A percentile compares a stretch with the other conserved stretches of the same genome.
Evolutionary conservation across 1,140 invertebrate species (phyloP).

Genomic region (Aphelinus atriplicis): DNA sequence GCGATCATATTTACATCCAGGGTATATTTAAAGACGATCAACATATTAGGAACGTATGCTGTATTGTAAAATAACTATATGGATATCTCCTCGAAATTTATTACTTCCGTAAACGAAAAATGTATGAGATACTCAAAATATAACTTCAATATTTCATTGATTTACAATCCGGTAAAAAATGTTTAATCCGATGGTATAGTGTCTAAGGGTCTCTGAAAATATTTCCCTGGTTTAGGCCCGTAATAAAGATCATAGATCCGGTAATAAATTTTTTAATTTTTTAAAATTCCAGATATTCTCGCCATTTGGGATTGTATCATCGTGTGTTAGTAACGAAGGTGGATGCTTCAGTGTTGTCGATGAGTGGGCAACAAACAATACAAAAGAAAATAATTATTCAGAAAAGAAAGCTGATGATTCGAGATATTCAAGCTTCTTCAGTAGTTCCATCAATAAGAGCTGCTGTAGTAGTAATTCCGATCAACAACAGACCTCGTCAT

Average conservation of each 20-base stretch:
- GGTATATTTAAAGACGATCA: too few species aligned
- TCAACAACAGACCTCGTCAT: slow-evolving; percentile 36
- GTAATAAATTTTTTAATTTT: not conserved
- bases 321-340: slow-evolving; percentile 50
- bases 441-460: slow-evolving; percentile 60
- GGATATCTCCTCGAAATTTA: too few species aligned
- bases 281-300: slow-evolving; percentile 47
- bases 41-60: too few species aligned
- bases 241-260: not conserved
- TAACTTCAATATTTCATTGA: not conserved
- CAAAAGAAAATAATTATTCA: too few species aligned
- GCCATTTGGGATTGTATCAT: slow-evolving; percentile 48
- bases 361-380: slow-evolving; percentile 7
- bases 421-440: slow-evolving; percentile 58
- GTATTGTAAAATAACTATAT: too few species aligned
- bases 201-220: not conserved
- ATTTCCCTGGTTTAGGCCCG: not conserved
- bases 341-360: slow-evolving; percentile 39
- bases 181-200: not conserved
- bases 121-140: too few species aligned
- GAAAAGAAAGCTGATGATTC: too few species aligned
- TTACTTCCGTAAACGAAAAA: too few species aligned
- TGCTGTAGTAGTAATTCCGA: slow-evolving; percentile 54
- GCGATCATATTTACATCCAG: too few species aligned
- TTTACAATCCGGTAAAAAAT: not conserved